Evolutionary conservation across 2,888 invertebrate species (phyloP).

Genomic region (Aproaerema taeniolella): DNA sequence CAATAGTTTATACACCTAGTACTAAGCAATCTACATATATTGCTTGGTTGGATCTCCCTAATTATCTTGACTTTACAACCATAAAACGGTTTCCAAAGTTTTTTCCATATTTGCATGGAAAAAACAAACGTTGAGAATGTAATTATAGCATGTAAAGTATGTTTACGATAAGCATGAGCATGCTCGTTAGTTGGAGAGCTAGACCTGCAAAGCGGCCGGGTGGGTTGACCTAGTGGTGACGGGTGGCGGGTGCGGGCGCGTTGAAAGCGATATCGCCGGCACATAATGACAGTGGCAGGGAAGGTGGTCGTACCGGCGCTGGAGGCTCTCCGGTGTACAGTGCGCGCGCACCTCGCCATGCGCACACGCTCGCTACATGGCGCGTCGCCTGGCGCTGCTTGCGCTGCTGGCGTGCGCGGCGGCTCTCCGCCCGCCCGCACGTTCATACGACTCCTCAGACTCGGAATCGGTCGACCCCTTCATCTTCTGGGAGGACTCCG

Average conservation of each 20-base stretch:
- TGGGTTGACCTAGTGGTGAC: constrained; percentile 60
- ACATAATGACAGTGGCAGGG: constrained; percentile 59
- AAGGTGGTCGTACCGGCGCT: constrained; percentile 43
- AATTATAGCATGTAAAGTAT: background rate
- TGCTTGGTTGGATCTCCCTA: no score
- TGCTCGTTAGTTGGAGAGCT: constrained; percentile 27
- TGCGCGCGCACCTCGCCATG: constrained; percentile 75
- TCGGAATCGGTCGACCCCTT: constrained; percentile 55
- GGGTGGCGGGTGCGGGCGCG: constrained; percentile 42
- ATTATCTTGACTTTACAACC: no score
- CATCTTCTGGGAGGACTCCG: constrained; percentile 57
- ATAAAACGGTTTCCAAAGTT: no score
- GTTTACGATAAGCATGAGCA: constrained; percentile 4
- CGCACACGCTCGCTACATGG: constrained; percentile 70
- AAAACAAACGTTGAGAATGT: background rate
- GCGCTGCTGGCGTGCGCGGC: constrained; percentile 60
- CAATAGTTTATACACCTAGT: no score
- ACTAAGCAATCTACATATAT: no score
- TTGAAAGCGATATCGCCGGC: constrained; percentile 62
- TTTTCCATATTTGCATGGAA: background rate
- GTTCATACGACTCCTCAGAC: constrained; percentile 35
- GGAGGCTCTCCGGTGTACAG: constrained; percentile 46
- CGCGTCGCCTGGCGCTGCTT: constrained; percentile 74
- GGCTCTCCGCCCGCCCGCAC: constrained; percentile 38
- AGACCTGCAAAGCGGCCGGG: constrained; percentile 21